Evolutionary conservation across 2,797 vertebrate genomes (phyloP).

Genomic region (Tapera naevia): DNA sequence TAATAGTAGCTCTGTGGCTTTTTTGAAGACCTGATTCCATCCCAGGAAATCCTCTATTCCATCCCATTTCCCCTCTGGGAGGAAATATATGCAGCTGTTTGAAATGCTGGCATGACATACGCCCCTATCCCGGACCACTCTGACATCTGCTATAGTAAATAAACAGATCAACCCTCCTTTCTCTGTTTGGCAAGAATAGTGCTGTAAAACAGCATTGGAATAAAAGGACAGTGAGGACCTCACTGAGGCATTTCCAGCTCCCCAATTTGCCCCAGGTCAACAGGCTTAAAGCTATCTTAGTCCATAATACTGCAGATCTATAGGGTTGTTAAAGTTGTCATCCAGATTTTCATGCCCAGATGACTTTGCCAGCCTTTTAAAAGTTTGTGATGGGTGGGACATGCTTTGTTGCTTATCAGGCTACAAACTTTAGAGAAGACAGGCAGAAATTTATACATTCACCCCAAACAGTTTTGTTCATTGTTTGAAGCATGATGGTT

Average conservation of each 20-base stretch:
- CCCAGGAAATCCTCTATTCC: neutral
- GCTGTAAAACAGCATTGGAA: neutral
- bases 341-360: neutral
- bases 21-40: neutral
- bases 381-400: neutral
- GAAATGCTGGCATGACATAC: neutral
- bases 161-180: neutral
- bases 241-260: neutral
- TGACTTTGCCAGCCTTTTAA: neutral
- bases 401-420: neutral
- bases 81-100: neutral
- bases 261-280: neutral
- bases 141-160: neutral
- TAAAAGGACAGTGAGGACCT: neutral
- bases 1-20: neutral
- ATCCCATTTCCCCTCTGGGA: neutral
- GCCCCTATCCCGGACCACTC: neutral
- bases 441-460: fast-evolving
- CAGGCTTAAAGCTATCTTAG: neutral
- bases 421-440: neutral
- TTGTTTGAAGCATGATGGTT: neutral
- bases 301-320: neutral
- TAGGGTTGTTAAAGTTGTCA: neutral
- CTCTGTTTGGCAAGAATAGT: neutral
- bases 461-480: neutral